phyloP scores from a whole-genome alignment of 2,888 invertebrate species.

The Pecten maximus region DNA sequence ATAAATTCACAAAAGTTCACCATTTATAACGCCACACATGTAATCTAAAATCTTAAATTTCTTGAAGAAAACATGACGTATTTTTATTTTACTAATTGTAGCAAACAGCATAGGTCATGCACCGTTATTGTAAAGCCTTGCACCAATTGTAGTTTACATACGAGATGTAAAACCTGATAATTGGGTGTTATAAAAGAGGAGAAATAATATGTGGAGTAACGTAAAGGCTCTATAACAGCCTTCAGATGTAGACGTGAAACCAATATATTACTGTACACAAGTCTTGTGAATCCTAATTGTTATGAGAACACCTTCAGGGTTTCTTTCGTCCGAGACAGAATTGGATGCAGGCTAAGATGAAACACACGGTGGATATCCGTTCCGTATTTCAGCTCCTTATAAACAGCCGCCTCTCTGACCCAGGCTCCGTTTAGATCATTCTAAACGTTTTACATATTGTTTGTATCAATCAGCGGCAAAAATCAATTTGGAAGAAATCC shows the following conservation, averaged over 20 bases:
- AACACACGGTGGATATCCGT: neutral
- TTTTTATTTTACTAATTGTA: no score
- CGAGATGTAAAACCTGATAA: neutral
- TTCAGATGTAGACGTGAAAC: constrained; percentile 2
- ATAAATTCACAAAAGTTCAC: no score
- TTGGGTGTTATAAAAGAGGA: neutral
- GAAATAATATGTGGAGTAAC: neutral
- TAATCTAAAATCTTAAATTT: no score
- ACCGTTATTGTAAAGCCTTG: neutral
- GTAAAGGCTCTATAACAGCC: neutral
- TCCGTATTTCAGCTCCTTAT: neutral
- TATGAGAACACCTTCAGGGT: neutral
- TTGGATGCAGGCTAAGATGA: neutral
- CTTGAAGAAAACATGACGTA: no score
- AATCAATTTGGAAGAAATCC: neutral
- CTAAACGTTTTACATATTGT: neutral
- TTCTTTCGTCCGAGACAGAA: neutral
- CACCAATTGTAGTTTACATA: neutral
- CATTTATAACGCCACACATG: no score
- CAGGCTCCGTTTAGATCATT: neutral
- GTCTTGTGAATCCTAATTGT: neutral
- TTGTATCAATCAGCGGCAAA: neutral
- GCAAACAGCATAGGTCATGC: no score
- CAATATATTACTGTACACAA: neutral
- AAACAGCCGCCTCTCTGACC: neutral